phyloP scores from a whole-genome alignment of 2,888 invertebrate species.

The Mylabris sibirica region DNA sequence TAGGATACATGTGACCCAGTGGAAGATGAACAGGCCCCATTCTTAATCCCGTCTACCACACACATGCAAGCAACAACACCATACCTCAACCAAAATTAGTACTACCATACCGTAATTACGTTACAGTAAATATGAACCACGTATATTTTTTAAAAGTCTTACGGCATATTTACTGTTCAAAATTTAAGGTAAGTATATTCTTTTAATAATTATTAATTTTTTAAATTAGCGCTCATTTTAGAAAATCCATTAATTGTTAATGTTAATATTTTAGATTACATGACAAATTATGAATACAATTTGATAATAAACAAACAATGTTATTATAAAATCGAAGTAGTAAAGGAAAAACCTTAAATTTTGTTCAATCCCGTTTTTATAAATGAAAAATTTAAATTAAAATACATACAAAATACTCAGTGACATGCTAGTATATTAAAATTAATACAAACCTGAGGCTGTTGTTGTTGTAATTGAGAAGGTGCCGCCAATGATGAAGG shows the following conservation, averaged over 20 bases:
- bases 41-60: constrained; percentile 63
- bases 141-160: constrained; percentile 2
- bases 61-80: constrained; percentile 62
- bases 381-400: constrained; percentile 13
- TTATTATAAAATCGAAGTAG: not conserved
- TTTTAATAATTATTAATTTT: not conserved
- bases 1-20: constrained; percentile 59
- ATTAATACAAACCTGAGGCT: constrained; percentile 1
- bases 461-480: constrained; percentile 24
- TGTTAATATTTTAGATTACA: not conserved
- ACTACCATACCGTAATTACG: constrained; percentile 33
- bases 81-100: constrained; percentile 60
- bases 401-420: constrained; percentile 26
- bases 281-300: not conserved
- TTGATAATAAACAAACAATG: not conserved
- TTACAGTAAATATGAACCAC: constrained; percentile 20
- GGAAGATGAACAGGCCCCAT: constrained; percentile 61
- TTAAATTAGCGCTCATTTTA: not conserved
- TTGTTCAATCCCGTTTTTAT: constrained; percentile 1
- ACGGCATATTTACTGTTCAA: not conserved
- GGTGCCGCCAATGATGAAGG: not conserved
- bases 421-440: constrained; percentile 2
- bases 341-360: constrained; percentile 5
- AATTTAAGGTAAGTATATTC: not conserved
- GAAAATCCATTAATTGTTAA: not conserved